Evolutionary conservation across 2,888 invertebrate species (phyloP), one percentile per base, ranked within the genome.

Genomic region (Cryptocephalus primarius): DNA sequence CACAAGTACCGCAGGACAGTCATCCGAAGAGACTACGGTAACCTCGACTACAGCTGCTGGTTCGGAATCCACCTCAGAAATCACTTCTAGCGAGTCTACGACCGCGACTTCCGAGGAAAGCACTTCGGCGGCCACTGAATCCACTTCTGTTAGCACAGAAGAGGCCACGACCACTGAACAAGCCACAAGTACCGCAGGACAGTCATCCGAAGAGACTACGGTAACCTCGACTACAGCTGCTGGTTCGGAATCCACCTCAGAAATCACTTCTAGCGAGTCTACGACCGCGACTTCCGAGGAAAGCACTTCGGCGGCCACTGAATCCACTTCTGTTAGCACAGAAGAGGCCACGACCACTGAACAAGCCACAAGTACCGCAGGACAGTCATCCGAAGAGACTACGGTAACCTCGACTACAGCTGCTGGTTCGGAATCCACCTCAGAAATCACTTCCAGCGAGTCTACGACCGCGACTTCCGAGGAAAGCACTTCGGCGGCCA

Each of bases 341-440:
- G 36, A 36, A 36, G 12, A 6, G 12, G 43, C 39, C 6, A 42
- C 31, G 10, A 41, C 45, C 10, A 34, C 43, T 8, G 46, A 39
- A 42, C n/a, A 13, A 41, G 22, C 12, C 8, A 44, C 44, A 9
- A 32, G 22, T 22, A 22, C 10, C 4, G 11, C 44, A 11, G 14
- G 11, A 39, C 12, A 39, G 22, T 39, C 32, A 1, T 40, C 44
- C 41, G 48, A 11, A 46, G 8, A 11, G 10, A 46, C 48, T n/a
- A n/a, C 41, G 10, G 12, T 13, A 8, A 31, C 6, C 3, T 44
- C 32, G 2, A 36, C 32, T 8, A 13, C 38, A 39, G 31, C 10
- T 33, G 13, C 22, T 34, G 33, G 3, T 31, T 32, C 10, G 39
- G 8, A 38, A 22, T 4, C 22, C 2, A 22, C 22, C 22, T 4